Evolutionary conservation across 1,140 invertebrate species (phyloP).

Genomic region (Pseudomyrmex gracilis): DNA sequence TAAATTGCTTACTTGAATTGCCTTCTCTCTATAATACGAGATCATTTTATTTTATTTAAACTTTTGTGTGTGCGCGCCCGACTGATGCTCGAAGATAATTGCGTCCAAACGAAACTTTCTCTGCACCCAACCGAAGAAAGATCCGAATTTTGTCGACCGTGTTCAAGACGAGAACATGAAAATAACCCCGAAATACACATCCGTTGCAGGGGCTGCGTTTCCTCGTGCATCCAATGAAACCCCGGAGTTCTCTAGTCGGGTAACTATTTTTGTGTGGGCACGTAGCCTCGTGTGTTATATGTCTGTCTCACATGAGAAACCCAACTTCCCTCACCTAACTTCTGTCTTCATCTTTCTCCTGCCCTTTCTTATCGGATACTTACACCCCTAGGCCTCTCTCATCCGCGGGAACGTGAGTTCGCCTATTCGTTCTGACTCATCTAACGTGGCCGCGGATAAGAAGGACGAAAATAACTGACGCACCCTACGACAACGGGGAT

Average conservation of each 20-base stretch:
- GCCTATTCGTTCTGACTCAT: constrained; percentile 70
- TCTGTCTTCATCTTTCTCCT: background rate
- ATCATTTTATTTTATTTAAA: constrained; percentile 4
- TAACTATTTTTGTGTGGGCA: constrained; percentile 77
- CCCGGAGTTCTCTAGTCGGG: constrained; percentile 46
- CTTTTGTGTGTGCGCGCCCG: background rate
- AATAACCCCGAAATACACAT: constrained; percentile 74
- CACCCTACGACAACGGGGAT: constrained; percentile 65
- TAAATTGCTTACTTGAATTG: too few species aligned
- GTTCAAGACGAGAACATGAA: constrained; percentile 64
- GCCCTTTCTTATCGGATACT: constrained; percentile 61
- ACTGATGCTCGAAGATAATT: constrained; percentile 43
- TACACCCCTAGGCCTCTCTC: constrained; percentile 51
- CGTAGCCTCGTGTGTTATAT: constrained; percentile 29
- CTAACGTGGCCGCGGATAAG: constrained; percentile 58
- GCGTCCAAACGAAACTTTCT: background rate
- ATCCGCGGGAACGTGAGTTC: constrained; percentile 32
- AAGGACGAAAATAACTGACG: constrained; percentile 60
- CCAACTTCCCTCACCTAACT: constrained; percentile 66
- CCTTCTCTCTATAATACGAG: too few species aligned
- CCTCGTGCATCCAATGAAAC: constrained; percentile 56
- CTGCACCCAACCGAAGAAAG: constrained; percentile 17
- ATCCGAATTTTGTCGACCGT: constrained; percentile 56
- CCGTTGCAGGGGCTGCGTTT: constrained; percentile 71
- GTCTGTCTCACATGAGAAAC: constrained; percentile 52